Evolutionary conservation across 2,113 vertebrate species (phyloP), one percentile per base, ranked within the genome.

Genomic region (Halcyon malimbica): DNA sequence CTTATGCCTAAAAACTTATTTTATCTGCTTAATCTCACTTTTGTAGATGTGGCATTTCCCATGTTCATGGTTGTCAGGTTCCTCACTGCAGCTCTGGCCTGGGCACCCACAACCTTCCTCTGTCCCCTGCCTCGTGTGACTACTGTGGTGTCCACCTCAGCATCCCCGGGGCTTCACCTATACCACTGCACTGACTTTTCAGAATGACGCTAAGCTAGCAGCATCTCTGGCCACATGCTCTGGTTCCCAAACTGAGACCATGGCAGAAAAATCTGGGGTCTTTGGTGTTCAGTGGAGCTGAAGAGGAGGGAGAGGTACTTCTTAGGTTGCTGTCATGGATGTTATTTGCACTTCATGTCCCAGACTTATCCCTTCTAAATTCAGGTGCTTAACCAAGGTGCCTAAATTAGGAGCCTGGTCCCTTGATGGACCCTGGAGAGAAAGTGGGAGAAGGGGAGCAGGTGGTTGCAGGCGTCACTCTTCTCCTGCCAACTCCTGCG

Each of bases 381-480:
- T 79, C 13, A 67, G 37, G 16, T 63, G 13, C 25, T 78, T 56
- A 67, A 26, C 11, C 2, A 7, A 73, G 23, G 18, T 37, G 26
- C 44, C 68, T 56, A 26, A 51, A 69, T 76, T 48, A 50, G 81
- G 50, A 83, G 6, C 11, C 16, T 70, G 25, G 19, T 53, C 19
- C n/a, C 25, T 75, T 50, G 19, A 39, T 10, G 83, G 14, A 4
- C 12, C 39, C 50, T 48, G 53, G 26, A 57, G 23, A 73, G 25
- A 84, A 89, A 78, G 25, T 0, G 1, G 26, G 54, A 77, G 25
- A 35, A 84, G 21, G 16, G 1, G 1, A 73, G 31, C 13, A 42
- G 13, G 12, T 1, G 2, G 0, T 10, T 79, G 23, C 1, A 3
- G 12, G 20, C 37, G 20, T 15, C 0, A 0, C 8, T 76, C 6